Evolutionary conservation across 2,113 vertebrate genomes (phyloP).

Genomic region (Sebastes fasciatus): DNA sequence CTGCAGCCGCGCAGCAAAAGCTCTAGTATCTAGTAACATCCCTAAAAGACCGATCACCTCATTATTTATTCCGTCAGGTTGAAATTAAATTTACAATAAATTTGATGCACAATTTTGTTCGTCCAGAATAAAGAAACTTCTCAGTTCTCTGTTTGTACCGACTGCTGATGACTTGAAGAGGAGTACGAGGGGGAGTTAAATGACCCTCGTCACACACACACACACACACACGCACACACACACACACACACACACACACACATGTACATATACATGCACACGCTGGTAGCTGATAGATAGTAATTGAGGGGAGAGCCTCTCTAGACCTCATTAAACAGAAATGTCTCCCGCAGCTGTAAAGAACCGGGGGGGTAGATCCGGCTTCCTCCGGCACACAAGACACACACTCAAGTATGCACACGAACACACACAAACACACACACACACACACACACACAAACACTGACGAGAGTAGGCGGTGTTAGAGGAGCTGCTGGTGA

Average conservation of each 20-base stretch:
- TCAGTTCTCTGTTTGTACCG: conserved; percentile 15
- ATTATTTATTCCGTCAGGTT: neutral
- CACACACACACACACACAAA: conserved; percentile 21
- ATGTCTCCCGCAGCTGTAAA: conserved; percentile 71
- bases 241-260: conserved; percentile 22
- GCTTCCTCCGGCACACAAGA: conserved; percentile 48
- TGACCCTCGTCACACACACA: conserved; percentile 13
- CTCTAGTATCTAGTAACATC: no score
- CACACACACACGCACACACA: no score
- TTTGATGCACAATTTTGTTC: neutral
- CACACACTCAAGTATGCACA: conserved; percentile 1
- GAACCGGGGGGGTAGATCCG: conserved; percentile 58
- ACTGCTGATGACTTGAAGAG: conserved; percentile 51
- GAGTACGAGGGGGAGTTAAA: conserved; percentile 43
- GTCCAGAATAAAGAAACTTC: neutral
- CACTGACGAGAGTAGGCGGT: conserved; percentile 48
- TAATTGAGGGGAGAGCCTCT: conserved; percentile 72
- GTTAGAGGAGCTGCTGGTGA: conserved; percentile 51
- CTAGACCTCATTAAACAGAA: conserved; percentile 71
- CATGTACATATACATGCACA: conserved; percentile 7
- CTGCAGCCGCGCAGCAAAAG: no score
- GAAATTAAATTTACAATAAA: neutral
- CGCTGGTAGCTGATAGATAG: conserved; percentile 50
- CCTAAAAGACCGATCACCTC: neutral
- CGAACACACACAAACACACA: conserved; percentile 21